A percentile compares a stretch with the other conserved stretches of the same genome.
phyloP scores from a whole-genome alignment of 2,113 vertebrate genomes.

The Cephalopterus ornatus region DNA sequence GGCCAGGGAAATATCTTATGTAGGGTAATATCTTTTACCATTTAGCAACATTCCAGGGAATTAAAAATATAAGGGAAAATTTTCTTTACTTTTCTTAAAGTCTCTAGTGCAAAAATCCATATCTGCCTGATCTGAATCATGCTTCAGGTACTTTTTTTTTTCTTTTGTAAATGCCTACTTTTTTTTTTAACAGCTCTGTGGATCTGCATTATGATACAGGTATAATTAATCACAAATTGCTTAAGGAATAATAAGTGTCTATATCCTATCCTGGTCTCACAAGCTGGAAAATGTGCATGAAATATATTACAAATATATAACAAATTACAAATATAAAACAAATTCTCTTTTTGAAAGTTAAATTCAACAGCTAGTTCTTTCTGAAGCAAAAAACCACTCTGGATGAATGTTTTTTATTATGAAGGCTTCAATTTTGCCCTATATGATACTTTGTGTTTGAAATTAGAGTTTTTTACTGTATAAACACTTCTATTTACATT shows the following conservation, averaged over 20 bases:
- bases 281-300: neutral
- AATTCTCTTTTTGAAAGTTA: too few species aligned
- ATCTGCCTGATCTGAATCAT: neutral
- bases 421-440: neutral
- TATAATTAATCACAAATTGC: conserved; percentile 27
- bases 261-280: neutral
- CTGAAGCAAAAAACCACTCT: neutral
- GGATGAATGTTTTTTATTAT: conserved; percentile 35
- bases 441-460: neutral
- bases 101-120: neutral
- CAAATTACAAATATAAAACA: too few species aligned
- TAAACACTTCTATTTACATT: conserved; percentile 37
- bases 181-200: neutral
- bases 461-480: conserved; percentile 36
- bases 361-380: conserved; percentile 24
- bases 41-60: neutral
- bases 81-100: neutral
- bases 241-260: neutral
- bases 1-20: neutral
- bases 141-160: neutral
- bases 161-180: neutral
- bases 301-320: too few species aligned
- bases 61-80: neutral
- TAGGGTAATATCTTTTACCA: neutral
- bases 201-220: neutral